phyloP scores from a whole-genome alignment of 2,113 vertebrate genomes.

The Dendropsophus ebraccatus region DNA sequence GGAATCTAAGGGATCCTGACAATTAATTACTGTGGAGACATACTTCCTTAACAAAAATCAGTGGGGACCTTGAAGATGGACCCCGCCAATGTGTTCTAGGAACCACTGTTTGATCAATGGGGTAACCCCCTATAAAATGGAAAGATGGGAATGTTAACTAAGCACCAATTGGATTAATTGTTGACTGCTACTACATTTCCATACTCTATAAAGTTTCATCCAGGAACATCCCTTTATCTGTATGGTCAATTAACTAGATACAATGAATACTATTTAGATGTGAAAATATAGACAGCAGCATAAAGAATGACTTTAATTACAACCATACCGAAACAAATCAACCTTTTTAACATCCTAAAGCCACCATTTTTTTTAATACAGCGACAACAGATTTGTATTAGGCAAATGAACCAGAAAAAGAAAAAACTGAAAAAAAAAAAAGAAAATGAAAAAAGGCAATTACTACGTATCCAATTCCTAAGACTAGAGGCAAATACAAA shows the following conservation, averaged over 20 bases:
- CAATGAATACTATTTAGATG: neutral
- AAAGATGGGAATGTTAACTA: neutral
- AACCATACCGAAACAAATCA: conserved; percentile 29
- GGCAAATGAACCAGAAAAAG: conserved; percentile 54
- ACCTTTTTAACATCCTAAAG: conserved; percentile 31
- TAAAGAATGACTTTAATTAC: conserved; percentile 16
- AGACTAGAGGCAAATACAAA: conserved; percentile 32
- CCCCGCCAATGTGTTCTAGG: neutral
- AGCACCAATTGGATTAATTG: neutral
- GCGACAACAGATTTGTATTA: conserved; percentile 44
- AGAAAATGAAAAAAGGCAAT: conserved; percentile 55
- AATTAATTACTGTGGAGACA: neutral
- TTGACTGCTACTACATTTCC: neutral
- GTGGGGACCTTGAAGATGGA: neutral
- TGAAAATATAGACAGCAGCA: neutral
- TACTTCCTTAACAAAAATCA: neutral
- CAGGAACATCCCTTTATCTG: neutral
- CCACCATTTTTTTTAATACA: neutral
- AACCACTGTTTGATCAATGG: no score
- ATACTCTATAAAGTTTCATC: neutral
- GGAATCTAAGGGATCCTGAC: neutral
- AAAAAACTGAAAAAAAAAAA: no score
- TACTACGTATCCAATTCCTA: conserved; percentile 24
- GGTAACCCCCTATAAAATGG: no score
- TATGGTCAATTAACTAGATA: neutral